Evolutionary conservation across 2,888 invertebrate genomes (phyloP).

Genomic region (Oligia latruncula): DNA sequence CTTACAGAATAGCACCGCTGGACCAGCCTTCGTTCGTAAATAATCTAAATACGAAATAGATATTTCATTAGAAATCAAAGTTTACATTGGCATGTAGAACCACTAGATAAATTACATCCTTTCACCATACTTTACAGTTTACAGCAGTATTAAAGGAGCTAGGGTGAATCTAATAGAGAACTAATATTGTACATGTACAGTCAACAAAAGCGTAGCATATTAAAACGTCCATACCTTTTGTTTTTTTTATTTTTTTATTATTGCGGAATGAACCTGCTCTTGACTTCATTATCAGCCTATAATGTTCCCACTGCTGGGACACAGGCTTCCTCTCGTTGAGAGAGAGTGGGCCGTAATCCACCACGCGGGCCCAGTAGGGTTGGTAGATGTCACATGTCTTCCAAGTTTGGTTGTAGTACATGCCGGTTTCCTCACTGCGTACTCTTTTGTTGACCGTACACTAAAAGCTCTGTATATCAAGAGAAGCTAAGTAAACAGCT

Average conservation of each 20-base stretch:
- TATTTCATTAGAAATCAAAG: neutral
- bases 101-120: neutral
- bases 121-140: neutral
- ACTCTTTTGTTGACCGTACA: slow-evolving; percentile 1
- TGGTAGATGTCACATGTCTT: too few species aligned
- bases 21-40: neutral
- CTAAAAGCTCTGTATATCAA: neutral
- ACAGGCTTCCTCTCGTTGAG: too few species aligned
- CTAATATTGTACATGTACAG: neutral
- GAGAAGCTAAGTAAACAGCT: neutral
- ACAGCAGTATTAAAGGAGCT: neutral
- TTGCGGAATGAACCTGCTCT: neutral
- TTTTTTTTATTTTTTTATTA: too few species aligned
- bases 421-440: neutral
- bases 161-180: neutral
- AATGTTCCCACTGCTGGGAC: too few species aligned
- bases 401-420: too few species aligned
- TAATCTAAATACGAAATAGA: neutral
- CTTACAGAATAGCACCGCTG: neutral
- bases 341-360: too few species aligned
- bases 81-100: neutral
- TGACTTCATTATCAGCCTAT: neutral
- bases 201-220: neutral
- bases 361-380: too few species aligned
- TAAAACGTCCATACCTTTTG: neutral